Conservation (phyloP, 64 coral and sea anemone species). For the Montipora efflorescens region DNA sequence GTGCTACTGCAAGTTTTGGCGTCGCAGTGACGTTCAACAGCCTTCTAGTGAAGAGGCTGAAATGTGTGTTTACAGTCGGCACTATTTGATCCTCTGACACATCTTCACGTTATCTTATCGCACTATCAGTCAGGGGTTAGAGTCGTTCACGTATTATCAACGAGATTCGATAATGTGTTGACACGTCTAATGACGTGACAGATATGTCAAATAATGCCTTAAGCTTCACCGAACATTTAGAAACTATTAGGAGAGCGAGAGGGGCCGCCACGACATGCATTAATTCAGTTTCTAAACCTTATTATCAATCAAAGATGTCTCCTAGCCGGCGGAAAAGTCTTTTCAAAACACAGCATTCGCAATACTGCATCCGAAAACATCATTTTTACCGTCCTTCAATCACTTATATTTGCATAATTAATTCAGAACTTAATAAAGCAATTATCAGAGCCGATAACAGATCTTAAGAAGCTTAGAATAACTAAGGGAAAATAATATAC, state of each 20-base stretch:
- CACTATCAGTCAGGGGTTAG: constrained; percentile 92
- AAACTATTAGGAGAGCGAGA: constrained; percentile 68
- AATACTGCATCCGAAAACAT: constrained; percentile 50
- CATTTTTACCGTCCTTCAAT: neutral
- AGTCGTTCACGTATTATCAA: constrained; percentile 84
- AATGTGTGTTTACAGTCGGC: constrained; percentile 87
- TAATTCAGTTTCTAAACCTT: constrained; percentile 26
- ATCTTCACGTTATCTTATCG: constrained; percentile 92
- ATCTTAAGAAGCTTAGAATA: constrained; percentile 61
- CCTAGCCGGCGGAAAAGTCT: constrained; percentile 25
- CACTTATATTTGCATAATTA: constrained; percentile 91
- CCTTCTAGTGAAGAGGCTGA: constrained; percentile 19
- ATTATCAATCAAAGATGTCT: constrained; percentile 31
- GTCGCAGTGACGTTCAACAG: constrained; percentile 24
- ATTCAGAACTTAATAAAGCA: constrained; percentile 90
- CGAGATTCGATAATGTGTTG: constrained; percentile 98
- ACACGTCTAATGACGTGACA: constrained; percentile 98
- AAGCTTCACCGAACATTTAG: constrained; percentile 73
- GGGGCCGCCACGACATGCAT: constrained; percentile 34
- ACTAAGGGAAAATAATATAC: constrained; percentile 10
- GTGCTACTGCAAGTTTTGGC: constrained; percentile 4
- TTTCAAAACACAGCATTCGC: constrained; percentile 22
- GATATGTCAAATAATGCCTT: constrained; percentile 96
- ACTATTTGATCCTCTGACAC: constrained; percentile 90
- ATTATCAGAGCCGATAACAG: constrained; percentile 92